Percentiles rank a stretch among this genome's conserved stretches.
Conservation (phyloP, 2,113 vertebrate species). For the Thymallus thymallus region DNA sequence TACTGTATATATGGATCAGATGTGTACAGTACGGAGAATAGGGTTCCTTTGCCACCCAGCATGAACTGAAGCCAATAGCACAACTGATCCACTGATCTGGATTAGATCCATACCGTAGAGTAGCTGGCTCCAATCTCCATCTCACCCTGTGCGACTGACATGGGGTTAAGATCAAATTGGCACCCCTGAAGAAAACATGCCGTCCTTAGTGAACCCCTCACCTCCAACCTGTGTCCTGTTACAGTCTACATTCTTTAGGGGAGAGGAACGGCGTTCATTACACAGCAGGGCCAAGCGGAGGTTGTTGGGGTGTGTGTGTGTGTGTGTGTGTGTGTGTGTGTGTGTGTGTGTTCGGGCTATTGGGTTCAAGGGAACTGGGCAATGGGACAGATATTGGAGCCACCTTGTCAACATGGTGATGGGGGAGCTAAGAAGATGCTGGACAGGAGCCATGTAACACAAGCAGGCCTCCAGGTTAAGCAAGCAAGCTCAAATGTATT, state of each 20-base stretch:
- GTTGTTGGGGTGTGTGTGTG: neutral
- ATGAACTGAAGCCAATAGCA: neutral
- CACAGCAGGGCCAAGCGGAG: neutral
- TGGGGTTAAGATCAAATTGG: neutral
- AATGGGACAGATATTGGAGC: constrained; percentile 7
- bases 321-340: no score
- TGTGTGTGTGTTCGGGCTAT: neutral
- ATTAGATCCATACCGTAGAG: no score
- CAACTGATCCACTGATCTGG: neutral
- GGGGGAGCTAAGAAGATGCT: neutral
- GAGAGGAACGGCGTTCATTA: neutral
- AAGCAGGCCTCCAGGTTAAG: neutral
- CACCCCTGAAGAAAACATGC: neutral
- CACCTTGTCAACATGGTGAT: constrained; percentile 7
- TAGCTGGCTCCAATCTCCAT: neutral
- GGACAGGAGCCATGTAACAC: constrained; percentile 12
- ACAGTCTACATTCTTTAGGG: neutral
- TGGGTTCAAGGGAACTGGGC: constrained; percentile 1
- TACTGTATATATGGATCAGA: no score
- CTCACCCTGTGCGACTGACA: neutral
- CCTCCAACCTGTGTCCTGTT: neutral
- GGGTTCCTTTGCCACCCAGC: neutral
- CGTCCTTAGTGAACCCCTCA: neutral
- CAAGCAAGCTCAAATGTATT: neutral
- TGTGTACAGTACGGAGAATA: no score